Base-by-base conservation (phyloP, 1,140 invertebrate genomes). In the Notospermus geniculatus region DNA sequence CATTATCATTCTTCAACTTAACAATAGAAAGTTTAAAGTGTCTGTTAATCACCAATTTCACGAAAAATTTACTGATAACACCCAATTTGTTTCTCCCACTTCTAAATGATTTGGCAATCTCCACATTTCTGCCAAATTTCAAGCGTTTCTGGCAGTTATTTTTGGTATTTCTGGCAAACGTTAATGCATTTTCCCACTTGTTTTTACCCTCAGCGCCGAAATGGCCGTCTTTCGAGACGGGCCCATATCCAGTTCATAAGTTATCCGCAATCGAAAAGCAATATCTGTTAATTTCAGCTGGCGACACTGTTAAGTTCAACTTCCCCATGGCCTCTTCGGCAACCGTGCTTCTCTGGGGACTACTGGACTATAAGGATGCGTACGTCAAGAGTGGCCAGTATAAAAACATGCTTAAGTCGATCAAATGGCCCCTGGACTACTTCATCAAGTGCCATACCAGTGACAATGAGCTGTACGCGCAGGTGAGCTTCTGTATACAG, bases 371-470 rank as follows among this genome's bases (percentile, higher is more conserved):
- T 73, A 71, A 79, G 30, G 75, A 83, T 46, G 85, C 81, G 7
- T 87, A 86, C 69, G 64, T 64, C 2, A 66, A 67, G 0, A 78
- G 83, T 76, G 80, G 75, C 29, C 74, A 83, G 59, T 75, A 75
- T 41, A 72, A 81, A 17, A 64, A 81, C 63, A 71, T 78, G 23
- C 71, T 83, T 1, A 75, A 81, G 30, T 81, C 83, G 7, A 74
- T 88, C 17, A 83, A 83, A 75, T 88, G 87, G 86, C 82, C 84
- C 0, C 83, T 84, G 0, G 86, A 88, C 71, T 88, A 87, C 65
- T 84, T 88, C 64, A 80, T 88, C 46, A 87, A 87, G 70, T 72
- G 69, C 82, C 79, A 88, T 73, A 80, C n/a, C n/a, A n/a, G n/a
- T n/a, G n/a, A n/a, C n/a, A n/a, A n/a, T n/a, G n/a, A n/a, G n/a